phyloP scores from a whole-genome alignment of 1,140 invertebrate genomes.

The Augochlora pura region DNA sequence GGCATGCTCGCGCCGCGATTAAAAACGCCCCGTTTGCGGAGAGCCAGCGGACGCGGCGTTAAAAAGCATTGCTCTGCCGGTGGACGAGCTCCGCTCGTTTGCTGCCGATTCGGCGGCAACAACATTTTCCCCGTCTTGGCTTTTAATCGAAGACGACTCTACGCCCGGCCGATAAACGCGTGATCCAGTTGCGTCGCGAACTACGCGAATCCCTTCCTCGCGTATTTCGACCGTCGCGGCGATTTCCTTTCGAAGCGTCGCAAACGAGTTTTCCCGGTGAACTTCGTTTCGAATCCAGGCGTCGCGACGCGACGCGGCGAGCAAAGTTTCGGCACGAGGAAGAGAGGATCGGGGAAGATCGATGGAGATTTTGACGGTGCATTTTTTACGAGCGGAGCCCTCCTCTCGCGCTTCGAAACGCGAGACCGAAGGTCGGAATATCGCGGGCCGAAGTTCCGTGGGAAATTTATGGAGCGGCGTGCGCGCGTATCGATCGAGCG shows the following conservation, averaged over 20 bases:
- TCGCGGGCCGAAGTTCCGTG: background rate
- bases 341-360: background rate
- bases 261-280: background rate
- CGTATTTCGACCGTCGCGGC: too few relatives aligned
- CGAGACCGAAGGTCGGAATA: background rate
- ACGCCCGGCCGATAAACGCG: too few relatives aligned
- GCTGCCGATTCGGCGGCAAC: too few relatives aligned
- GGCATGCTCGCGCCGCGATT: background rate
- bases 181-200: too few relatives aligned
- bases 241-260: background rate
- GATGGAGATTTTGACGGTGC: conserved; percentile 8
- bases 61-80: too few relatives aligned
- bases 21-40: background rate
- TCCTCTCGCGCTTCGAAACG: too few relatives aligned
- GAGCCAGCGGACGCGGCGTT: background rate
- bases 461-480: conserved; percentile 11
- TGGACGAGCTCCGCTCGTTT: too few relatives aligned
- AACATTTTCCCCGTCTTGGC: too few relatives aligned
- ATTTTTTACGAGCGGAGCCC: conserved; percentile 12
- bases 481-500: conserved; percentile 18
- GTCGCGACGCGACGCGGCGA: too few relatives aligned
- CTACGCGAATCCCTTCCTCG: too few relatives aligned
- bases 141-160: too few relatives aligned
- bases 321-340: too few relatives aligned
- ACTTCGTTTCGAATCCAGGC: background rate